These are phyloP conservation scores for Silurus asotus DNA, from an alignment of 2,113 vertebrate genomes.

Conservation along the genomic window DNA sequence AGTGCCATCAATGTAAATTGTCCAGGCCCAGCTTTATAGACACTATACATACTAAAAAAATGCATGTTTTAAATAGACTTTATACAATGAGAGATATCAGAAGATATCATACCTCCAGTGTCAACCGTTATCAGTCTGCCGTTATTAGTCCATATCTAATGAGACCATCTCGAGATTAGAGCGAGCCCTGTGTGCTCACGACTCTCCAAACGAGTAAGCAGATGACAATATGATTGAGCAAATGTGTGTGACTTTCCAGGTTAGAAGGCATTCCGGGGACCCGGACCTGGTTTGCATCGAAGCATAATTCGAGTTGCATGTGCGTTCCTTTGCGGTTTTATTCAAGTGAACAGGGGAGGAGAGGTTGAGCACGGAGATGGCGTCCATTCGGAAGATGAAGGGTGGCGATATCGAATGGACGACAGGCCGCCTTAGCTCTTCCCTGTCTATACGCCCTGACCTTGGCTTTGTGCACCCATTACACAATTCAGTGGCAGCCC, in stretches of 20 bases:
- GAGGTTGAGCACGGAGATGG: slow-evolving; percentile 41
- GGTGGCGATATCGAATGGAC: slow-evolving; percentile 62
- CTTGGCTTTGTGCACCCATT: slow-evolving; percentile 93
- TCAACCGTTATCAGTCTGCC: not conserved
- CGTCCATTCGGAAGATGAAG: slow-evolving; percentile 56
- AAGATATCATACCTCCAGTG: not conserved
- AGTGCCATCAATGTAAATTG: too few relatives aligned
- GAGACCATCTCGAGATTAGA: slow-evolving; percentile 44
- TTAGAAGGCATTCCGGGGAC: slow-evolving; percentile 33
- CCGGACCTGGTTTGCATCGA: slow-evolving; percentile 13
- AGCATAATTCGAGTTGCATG: slow-evolving; percentile 31
- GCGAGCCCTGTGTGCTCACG: slow-evolving; percentile 38
- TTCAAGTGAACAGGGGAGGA: slow-evolving; percentile 45
- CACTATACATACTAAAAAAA: not conserved
- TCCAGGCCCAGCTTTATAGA: not conserved
- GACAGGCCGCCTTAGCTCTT: slow-evolving; percentile 55
- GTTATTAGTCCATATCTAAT: slow-evolving; percentile 45
- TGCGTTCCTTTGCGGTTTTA: slow-evolving; percentile 53
- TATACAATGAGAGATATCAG: not conserved
- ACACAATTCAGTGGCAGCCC: slow-evolving; percentile 93
- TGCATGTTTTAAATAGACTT: not conserved
- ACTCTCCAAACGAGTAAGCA: slow-evolving; percentile 21
- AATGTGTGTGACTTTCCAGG: slow-evolving; percentile 29
- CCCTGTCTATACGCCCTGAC: slow-evolving; percentile 73
- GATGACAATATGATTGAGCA: slow-evolving; percentile 28